These are phyloP conservation scores for Abrostola tripartita DNA, from an alignment of 2,888 invertebrate species.

Conservation along the genomic window DNA sequence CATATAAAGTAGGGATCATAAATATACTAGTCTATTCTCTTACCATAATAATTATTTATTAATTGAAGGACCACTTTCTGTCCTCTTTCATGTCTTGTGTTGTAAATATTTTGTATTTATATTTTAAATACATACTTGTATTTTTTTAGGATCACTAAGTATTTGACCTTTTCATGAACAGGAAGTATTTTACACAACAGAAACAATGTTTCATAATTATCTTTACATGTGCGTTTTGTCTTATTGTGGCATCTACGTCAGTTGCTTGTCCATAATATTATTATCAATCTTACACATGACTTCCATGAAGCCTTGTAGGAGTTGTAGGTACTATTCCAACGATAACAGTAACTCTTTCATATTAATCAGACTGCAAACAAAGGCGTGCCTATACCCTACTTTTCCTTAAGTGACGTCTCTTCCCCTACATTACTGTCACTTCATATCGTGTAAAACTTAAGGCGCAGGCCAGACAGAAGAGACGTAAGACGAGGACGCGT, in stretches of 20 bases:
- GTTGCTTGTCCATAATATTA: constrained; percentile 23
- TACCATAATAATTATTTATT: background rate
- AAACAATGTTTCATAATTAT: too few species aligned
- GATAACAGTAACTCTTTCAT: constrained; percentile 12
- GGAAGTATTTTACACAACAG: too few species aligned
- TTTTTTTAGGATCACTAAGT: background rate
- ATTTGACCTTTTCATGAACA: background rate
- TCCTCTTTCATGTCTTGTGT: background rate
- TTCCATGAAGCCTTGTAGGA: too few species aligned
- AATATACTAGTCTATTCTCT: background rate
- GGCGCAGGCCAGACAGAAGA: too few species aligned
- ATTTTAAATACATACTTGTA: background rate
- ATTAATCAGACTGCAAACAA: constrained; percentile 11
- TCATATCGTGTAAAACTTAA: too few species aligned
- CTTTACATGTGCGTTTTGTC: background rate
- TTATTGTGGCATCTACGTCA: constrained; percentile 5
- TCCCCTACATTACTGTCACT: constrained; percentile 10
- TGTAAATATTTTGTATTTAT: background rate
- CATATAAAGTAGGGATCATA: background rate
- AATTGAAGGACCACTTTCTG: background rate
- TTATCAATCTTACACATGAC: constrained; percentile 16
- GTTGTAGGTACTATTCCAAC: constrained; percentile 6
- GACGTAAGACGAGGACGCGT: too few species aligned
- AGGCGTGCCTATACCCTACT: constrained; percentile 16
- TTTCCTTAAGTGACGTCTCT: constrained; percentile 23